Evolutionary conservation across 2,888 invertebrate genomes (phyloP).

Genomic region (Drosophila austrosaltans): DNA sequence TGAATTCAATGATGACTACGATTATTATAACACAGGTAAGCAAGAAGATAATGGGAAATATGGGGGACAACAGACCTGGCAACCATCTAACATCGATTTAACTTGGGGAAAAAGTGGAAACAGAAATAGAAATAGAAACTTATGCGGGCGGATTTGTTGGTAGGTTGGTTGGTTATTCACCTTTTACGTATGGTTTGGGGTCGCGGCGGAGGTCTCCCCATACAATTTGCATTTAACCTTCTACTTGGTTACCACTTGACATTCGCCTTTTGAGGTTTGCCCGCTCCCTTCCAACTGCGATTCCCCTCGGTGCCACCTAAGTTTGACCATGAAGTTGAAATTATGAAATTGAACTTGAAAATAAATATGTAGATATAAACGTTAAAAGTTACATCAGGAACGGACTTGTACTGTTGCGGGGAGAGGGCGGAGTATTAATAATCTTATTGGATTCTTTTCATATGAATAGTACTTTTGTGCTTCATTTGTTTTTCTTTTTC

Average conservation of each 20-base stretch:
- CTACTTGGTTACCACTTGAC: conserved; percentile 61
- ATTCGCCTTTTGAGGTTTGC: conserved; percentile 57
- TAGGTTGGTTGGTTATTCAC: conserved; percentile 69
- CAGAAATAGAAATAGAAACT: conserved; percentile 23
- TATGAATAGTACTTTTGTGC: no score
- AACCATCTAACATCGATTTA: conserved; percentile 57
- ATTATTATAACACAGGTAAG: conserved; percentile 89
- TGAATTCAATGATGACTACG: conserved; percentile 88
- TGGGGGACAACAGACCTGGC: conserved; percentile 24
- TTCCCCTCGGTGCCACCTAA: not conserved
- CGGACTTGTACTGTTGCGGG: not conserved
- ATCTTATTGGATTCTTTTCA: no score
- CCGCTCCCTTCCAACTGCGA: conserved; percentile 1
- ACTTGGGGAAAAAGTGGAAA: conserved; percentile 32
- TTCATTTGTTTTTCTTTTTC: no score
- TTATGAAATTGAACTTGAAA: conserved; percentile 76
- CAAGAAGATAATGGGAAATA: no score
- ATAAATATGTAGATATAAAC: conserved; percentile 25
- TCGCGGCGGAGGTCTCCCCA: conserved; percentile 22
- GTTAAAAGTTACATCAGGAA: not conserved
- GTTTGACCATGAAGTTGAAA: conserved; percentile 69
- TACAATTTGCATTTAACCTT: conserved; percentile 61
- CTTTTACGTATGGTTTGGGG: conserved; percentile 46
- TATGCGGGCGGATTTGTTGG: conserved; percentile 60
- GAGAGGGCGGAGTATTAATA: not conserved